Evolutionary conservation across 2,888 invertebrate genomes (phyloP), one percentile per base, ranked within the genome.

Genomic region (Halictus ligatus): DNA sequence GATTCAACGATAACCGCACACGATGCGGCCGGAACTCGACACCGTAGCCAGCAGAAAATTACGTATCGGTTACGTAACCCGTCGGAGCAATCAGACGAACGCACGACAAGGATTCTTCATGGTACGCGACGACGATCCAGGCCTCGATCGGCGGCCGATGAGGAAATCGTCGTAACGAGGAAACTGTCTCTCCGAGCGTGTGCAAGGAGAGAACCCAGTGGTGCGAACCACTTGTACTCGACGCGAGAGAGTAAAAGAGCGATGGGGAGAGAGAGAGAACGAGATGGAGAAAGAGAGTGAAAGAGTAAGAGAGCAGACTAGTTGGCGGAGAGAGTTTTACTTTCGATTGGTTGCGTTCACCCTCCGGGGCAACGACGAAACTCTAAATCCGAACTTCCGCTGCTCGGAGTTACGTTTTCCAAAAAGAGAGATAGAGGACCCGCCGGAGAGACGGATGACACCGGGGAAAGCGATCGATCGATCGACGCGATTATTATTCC

Each of bases 401-500:
- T 48, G 72, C 46, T 74, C 58, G 46, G 78, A 54, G 81, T 78
- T 84, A 60, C 71, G 81, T 29, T 69, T n/a, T 29, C 54, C 18
- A 74, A n/a, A 67, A 58, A 40, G 54, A 50, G 35, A 48, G 25
- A n/a, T 25, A 48, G 54, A 18, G 40, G 2, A n/a, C 35, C 35
- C 35, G 35, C n/a, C 18, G 7, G 29, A 15, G 15, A 29, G 64
- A 64, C 58, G 64, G 21, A 58, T 15, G 46, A 80, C 76, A 13
- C 54, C 35, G 15, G n/a, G 35, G 2, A 64, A 15, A 18, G n/a
- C n/a, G n/a, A n/a, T n/a, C 48, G 71, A 76, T 72, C 75, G 73
- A 83, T 84, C 29, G 18, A 13, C 43, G 60, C 58, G 67, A 84
- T 84, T 76, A 85, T 81, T 81, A 69, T 81, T 81, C 84, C 13